A percentile compares a stretch with the other conserved stretches of the same genome.
Evolutionary conservation across 2,113 vertebrate genomes (phyloP).

Genomic region (Hyaena hyaena): DNA sequence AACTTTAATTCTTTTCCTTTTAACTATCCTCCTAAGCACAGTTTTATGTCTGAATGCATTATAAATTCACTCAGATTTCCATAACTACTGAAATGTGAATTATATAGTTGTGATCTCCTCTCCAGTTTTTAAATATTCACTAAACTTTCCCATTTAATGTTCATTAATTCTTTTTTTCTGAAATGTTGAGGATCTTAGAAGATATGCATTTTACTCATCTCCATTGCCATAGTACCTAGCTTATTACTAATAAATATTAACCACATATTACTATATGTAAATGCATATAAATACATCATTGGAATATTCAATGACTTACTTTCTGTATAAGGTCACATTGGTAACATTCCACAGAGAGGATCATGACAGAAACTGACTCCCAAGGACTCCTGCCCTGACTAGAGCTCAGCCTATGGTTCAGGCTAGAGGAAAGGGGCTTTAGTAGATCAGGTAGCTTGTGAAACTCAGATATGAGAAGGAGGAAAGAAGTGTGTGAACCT

Average conservation of each 20-base stretch:
- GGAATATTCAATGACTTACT: neutral
- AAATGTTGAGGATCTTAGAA: neutral
- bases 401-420: neutral
- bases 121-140: constrained; percentile 58
- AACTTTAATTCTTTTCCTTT: constrained; percentile 50
- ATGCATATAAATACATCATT: neutral
- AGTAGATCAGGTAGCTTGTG: neutral
- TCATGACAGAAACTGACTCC: neutral
- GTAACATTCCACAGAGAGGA: neutral
- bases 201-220: neutral
- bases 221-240: neutral
- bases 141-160: constrained; percentile 50
- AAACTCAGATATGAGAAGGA: neutral
- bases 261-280: constrained; percentile 3
- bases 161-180: constrained; percentile 32
- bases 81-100: constrained; percentile 28
- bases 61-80: constrained; percentile 18
- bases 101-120: neutral
- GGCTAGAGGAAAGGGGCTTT: neutral
- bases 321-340: neutral
- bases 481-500: neutral
- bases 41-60: constrained; percentile 37
- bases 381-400: neutral
- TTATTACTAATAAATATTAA: constrained; percentile 24
- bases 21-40: constrained; percentile 27